Conservation (phyloP, 2,888 invertebrate genomes). For the Tridacna gigas region DNA sequence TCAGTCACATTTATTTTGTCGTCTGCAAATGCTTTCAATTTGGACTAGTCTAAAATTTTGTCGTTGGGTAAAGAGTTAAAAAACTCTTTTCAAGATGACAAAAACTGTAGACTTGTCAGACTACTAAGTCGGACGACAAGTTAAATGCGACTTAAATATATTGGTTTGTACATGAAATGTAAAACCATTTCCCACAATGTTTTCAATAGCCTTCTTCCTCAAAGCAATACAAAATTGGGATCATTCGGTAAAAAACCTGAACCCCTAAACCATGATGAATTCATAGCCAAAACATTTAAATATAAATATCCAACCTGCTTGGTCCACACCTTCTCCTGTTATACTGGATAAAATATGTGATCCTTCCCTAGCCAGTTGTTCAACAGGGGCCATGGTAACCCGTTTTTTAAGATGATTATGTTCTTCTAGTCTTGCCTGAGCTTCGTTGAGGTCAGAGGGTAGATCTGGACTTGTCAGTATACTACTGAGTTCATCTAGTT, state of each 20-base stretch:
- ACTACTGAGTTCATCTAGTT: slow-evolving; percentile 96
- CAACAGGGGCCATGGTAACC: slow-evolving; percentile 96
- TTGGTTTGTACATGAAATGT: too few relatives aligned
- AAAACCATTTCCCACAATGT: slow-evolving; percentile 3
- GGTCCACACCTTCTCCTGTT: slow-evolving; percentile 76
- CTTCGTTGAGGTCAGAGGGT: slow-evolving; percentile 96
- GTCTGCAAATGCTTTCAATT: too few relatives aligned
- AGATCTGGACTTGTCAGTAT: slow-evolving; percentile 96
- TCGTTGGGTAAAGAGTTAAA: too few relatives aligned
- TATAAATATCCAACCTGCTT: slow-evolving; percentile 33
- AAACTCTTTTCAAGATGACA: too few relatives aligned
- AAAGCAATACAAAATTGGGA: too few relatives aligned
- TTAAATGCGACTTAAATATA: too few relatives aligned
- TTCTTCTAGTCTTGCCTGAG: slow-evolving; percentile 95
- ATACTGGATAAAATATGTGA: slow-evolving; percentile 88
- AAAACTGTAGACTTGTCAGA: too few relatives aligned
- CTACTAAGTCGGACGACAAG: too few relatives aligned
- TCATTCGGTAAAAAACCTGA: too few relatives aligned
- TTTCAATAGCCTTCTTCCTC: neutral
- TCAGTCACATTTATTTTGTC: too few relatives aligned
- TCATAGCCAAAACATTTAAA: neutral
- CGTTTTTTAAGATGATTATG: slow-evolving; percentile 96
- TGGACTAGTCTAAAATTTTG: too few relatives aligned
- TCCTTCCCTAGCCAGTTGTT: slow-evolving; percentile 96
- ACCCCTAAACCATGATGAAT: too few relatives aligned